phyloP scores from a whole-genome alignment of 1,140 invertebrate species.

The Micrasema longulum region DNA sequence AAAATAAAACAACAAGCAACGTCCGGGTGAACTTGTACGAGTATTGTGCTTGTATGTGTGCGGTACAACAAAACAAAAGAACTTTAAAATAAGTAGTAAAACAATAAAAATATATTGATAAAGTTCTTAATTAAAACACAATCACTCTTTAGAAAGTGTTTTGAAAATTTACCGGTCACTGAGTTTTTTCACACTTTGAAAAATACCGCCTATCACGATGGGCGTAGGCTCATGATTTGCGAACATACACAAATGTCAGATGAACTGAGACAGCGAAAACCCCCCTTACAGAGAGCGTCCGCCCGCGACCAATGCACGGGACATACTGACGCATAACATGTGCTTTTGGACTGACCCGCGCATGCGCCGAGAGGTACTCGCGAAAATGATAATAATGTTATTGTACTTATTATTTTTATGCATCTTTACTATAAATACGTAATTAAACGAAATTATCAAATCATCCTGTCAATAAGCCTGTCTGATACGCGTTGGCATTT shows the following conservation, averaged over 20 bases:
- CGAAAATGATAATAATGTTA: too few species aligned
- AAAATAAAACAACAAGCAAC: neutral
- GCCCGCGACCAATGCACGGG: conserved; percentile 38
- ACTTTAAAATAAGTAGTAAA: conserved; percentile 14
- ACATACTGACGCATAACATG: conserved; percentile 39
- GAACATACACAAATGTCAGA: conserved; percentile 38
- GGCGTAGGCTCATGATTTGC: conserved; percentile 36
- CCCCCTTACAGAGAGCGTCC: conserved; percentile 17
- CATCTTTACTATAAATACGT: conserved; percentile 15
- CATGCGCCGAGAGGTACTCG: conserved; percentile 6
- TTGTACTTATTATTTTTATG: conserved; percentile 18
- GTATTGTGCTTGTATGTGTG: neutral
- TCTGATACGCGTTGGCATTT: too few species aligned
- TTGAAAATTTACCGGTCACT: conserved; percentile 1
- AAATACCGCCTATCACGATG: conserved; percentile 32
- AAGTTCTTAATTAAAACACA: neutral
- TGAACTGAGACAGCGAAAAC: conserved; percentile 18
- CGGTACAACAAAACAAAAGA: conserved; percentile 13
- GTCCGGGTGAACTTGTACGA: conserved; percentile 19
- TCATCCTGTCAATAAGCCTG: too few species aligned
- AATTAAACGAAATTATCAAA: too few species aligned
- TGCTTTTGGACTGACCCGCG: conserved; percentile 19
- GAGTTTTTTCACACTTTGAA: conserved; percentile 27
- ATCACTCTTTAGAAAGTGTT: conserved; percentile 7
- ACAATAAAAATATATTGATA: conserved; percentile 3